These are phyloP conservation scores for Octodon degus DNA, from an alignment of 2,113 vertebrate species.

Conservation along the genomic window DNA sequence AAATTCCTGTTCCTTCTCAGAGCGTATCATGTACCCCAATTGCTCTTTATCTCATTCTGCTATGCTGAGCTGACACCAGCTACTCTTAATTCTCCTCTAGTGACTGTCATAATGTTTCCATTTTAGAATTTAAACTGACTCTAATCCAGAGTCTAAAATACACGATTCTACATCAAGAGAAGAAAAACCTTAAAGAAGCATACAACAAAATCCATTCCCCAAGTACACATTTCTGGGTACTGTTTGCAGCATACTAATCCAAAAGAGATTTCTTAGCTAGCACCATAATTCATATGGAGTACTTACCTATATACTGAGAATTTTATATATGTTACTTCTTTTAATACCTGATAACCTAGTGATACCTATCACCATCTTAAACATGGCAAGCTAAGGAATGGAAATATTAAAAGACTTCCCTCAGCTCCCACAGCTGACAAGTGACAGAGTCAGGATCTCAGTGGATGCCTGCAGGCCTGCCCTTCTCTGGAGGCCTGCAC, in stretches of 20 bases:
- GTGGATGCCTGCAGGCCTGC: neutral
- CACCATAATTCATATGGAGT: neutral
- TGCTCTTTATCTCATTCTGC: constrained; percentile 59
- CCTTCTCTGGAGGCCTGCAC: neutral
- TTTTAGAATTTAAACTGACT: constrained; percentile 65
- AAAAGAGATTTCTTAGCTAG: neutral
- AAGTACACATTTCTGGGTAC: neutral
- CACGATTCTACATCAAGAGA: neutral
- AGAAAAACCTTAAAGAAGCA: neutral
- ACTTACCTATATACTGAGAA: neutral
- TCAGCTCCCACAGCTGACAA: neutral
- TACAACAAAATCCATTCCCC: neutral
- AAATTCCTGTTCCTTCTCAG: constrained; percentile 60
- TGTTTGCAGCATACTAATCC: neutral
- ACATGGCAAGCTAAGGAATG: neutral
- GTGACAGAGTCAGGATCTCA: neutral
- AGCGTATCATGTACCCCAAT: constrained; percentile 12
- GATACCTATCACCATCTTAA: neutral
- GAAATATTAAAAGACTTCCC: neutral
- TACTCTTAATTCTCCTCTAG: constrained; percentile 63
- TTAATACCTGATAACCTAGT: neutral
- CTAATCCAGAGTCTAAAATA: constrained; percentile 49
- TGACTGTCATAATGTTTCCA: constrained; percentile 67
- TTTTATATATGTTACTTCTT: neutral
- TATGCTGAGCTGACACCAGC: constrained; percentile 51